A percentile compares a stretch with the other conserved stretches of the same genome.
Evolutionary conservation across 37 sponge, comb jelly and placozoan genomes (phyloP).

Genomic region (Amphimedon queenslandica): DNA sequence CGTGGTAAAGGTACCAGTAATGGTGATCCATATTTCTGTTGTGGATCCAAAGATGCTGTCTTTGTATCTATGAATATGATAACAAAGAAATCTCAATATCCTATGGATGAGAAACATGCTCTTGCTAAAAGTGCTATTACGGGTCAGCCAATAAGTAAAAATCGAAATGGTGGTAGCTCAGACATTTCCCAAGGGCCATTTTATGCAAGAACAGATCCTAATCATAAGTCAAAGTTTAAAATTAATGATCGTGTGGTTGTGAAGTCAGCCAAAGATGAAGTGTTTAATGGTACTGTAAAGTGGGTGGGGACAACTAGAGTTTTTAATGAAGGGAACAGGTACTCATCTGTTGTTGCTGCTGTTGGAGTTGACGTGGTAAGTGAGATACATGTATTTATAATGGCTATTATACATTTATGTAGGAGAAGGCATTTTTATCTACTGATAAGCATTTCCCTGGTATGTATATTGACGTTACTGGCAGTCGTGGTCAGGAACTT

Average conservation of each 20-base stretch:
- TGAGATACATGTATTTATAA: background rate
- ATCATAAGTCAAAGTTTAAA: slow-evolving; percentile 2
- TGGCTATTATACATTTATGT: background rate
- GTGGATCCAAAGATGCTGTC: slow-evolving; percentile 42
- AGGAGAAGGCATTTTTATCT: background rate
- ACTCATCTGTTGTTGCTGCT: background rate
- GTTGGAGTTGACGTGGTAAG: slow-evolving; percentile 69
- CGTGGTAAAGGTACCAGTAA: slow-evolving; percentile 26
- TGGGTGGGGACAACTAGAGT: slow-evolving; percentile 30
- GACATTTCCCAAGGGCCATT: too few species aligned
- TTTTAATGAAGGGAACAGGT: too few species aligned
- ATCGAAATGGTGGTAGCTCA: background rate
- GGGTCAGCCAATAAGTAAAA: background rate
- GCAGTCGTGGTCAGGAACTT: too few species aligned
- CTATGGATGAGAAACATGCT: background rate
- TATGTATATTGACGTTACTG: background rate
- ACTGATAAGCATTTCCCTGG: background rate
- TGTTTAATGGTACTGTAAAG: slow-evolving; percentile 27
- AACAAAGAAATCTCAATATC: background rate
- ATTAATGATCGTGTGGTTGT: slow-evolving; percentile 26
- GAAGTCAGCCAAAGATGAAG: background rate
- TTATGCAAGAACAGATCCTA: background rate
- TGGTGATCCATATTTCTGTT: slow-evolving; percentile 39
- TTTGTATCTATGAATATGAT: slow-evolving; percentile 50
- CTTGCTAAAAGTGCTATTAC: background rate